These are phyloP conservation scores for Limnothrissa miodon DNA, from an alignment of 2,113 vertebrate genomes.

Conservation along the genomic window DNA sequence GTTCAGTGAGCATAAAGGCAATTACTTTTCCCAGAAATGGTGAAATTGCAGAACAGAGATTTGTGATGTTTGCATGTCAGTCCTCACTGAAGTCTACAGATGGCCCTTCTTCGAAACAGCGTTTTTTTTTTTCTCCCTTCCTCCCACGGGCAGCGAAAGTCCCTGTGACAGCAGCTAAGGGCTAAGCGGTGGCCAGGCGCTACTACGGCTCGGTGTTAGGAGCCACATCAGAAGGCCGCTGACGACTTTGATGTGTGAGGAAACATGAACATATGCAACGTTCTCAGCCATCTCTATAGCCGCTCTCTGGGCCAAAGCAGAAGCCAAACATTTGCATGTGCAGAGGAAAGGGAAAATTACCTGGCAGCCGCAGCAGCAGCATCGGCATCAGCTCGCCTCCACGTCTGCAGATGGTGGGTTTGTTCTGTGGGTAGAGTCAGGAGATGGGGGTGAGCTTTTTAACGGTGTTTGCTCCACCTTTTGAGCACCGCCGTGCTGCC, in stretches of 20 bases:
- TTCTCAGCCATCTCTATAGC: constrained; percentile 47
- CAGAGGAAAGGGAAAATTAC: constrained; percentile 54
- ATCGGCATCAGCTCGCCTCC: constrained; percentile 48
- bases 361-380: constrained; percentile 47
- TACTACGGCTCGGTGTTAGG: neutral
- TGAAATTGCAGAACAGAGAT: neutral
- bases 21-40: neutral
- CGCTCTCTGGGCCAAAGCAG: constrained; percentile 37
- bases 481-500: constrained; percentile 51
- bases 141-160: neutral
- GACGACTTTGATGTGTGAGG: constrained; percentile 48
- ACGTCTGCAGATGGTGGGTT: constrained; percentile 51
- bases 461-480: constrained; percentile 48
- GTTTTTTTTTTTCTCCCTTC: neutral
- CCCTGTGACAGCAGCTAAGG: neutral
- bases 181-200: constrained; percentile 35
- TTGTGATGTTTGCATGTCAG: neutral
- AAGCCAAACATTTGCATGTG: constrained; percentile 57
- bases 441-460: constrained; percentile 49
- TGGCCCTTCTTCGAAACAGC: neutral
- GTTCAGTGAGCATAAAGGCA: neutral
- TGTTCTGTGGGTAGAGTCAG: constrained; percentile 47
- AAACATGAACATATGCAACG: constrained; percentile 51
- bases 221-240: constrained; percentile 44
- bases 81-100: neutral